phyloP scores from a whole-genome alignment of 2,113 vertebrate genomes.

The Callipepla californica region DNA sequence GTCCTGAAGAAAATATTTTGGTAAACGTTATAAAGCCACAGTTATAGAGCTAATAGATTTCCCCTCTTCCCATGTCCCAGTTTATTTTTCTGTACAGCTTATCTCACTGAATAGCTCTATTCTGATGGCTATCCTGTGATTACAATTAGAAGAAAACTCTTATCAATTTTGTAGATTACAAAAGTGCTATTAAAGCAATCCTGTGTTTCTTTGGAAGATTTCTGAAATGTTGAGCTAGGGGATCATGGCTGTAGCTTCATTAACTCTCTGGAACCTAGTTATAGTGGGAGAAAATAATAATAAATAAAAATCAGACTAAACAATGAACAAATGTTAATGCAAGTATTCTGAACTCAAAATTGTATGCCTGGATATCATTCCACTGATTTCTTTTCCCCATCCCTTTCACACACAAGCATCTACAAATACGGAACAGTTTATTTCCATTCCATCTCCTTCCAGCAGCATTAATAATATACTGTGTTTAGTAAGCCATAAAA shows the following conservation, averaged over 20 bases:
- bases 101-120: neutral
- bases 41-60: neutral
- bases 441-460: neutral
- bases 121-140: neutral
- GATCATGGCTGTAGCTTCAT: neutral
- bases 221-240: neutral
- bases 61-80: neutral
- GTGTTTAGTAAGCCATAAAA: neutral
- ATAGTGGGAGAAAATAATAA: neutral
- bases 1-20: neutral
- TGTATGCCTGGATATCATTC: neutral
- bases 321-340: neutral
- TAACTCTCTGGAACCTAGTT: conserved; percentile 79
- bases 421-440: neutral
- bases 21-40: neutral
- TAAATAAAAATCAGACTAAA: neutral
- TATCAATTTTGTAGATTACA: neutral
- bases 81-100: neutral
- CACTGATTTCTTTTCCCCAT: neutral
- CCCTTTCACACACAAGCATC: neutral
- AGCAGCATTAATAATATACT: neutral
- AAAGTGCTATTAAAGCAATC: neutral
- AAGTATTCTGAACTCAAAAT: neutral
- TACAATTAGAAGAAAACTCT: neutral
- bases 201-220: neutral